A percentile compares a stretch with the other conserved stretches of the same genome.
These are phyloP conservation scores for Parasteatoda lunata DNA, from an alignment of 2,888 invertebrate species.

Conservation along the genomic window DNA sequence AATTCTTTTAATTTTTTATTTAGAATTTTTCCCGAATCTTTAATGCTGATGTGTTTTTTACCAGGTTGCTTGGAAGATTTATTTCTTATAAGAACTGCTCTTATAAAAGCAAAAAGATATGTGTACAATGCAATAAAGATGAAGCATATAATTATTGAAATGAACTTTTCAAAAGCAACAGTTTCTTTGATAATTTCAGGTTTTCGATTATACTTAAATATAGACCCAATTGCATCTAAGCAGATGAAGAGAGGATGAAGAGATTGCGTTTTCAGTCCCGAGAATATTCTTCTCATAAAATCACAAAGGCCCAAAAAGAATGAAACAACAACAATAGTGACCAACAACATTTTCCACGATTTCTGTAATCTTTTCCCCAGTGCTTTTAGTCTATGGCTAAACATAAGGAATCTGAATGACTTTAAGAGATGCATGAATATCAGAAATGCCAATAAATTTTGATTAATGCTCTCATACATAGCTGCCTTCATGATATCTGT, in stretches of 20 bases:
- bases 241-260: constrained; percentile 27
- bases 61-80: neutral
- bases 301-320: constrained; percentile 13
- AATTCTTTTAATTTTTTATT: constrained; percentile 12
- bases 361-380: constrained; percentile 19
- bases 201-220: constrained; percentile 12
- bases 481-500: constrained; percentile 6
- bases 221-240: constrained; percentile 11
- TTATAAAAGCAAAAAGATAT: constrained; percentile 21
- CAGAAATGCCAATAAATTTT: constrained; percentile 24
- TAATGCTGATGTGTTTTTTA: constrained; percentile 9
- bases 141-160: constrained; percentile 19
- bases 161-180: neutral
- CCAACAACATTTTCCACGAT: constrained; percentile 16
- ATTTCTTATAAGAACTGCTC: constrained; percentile 31
- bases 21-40: constrained; percentile 14
- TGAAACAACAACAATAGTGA: constrained; percentile 11
- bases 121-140: constrained; percentile 12
- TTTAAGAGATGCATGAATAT: constrained; percentile 36
- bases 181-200: constrained; percentile 22
- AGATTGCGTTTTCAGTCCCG: neutral
- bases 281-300: constrained; percentile 23
- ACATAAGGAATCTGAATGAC: constrained; percentile 20
- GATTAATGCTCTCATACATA: constrained; percentile 7
- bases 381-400: constrained; percentile 21